A percentile compares a stretch with the other conserved stretches of the same genome.
Conservation (phyloP, 2,797 vertebrate species). For the Mastacembelus armatus region DNA sequence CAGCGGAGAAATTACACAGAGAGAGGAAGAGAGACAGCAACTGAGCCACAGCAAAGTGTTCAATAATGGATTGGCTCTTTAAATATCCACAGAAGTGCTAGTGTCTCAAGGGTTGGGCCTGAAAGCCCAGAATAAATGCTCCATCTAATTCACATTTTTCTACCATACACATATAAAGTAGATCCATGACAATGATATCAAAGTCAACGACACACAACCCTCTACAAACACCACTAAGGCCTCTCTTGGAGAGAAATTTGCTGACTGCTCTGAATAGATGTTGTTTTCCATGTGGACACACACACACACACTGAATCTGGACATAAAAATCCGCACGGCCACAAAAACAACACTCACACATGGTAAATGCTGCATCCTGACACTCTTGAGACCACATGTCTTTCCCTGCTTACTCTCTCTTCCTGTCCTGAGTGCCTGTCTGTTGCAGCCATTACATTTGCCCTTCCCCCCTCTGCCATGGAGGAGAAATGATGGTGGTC, state of each 20-base stretch:
- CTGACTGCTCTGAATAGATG: constrained; percentile 57
- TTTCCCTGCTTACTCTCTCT: constrained; percentile 30
- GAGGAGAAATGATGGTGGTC: constrained; percentile 32
- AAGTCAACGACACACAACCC: background rate
- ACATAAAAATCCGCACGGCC: background rate
- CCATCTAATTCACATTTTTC: constrained; percentile 5
- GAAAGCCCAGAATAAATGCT: constrained; percentile 57
- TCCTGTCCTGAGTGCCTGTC: constrained; percentile 47
- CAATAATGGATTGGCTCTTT: constrained; percentile 80
- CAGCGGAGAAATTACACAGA: background rate
- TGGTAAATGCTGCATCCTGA: constrained; percentile 58
- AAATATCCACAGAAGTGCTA: constrained; percentile 73
- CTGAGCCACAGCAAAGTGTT: constrained; percentile 65
- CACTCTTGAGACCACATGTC: constrained; percentile 35
- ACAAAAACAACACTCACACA: background rate
- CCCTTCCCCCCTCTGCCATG: constrained; percentile 13
- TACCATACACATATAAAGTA: background rate
- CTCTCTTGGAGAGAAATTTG: constrained; percentile 48
- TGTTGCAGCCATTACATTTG: constrained; percentile 30
- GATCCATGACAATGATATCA: background rate
- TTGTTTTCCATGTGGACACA: constrained; percentile 24
- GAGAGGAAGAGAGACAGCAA: background rate
- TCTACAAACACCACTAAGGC: background rate
- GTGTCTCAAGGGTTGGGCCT: constrained; percentile 51
- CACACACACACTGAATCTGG: constrained; percentile 6